Evolutionary conservation across 2,113 vertebrate genomes (phyloP), one percentile per base, ranked within the genome.

Genomic region (Oreotrochilus melanogaster): DNA sequence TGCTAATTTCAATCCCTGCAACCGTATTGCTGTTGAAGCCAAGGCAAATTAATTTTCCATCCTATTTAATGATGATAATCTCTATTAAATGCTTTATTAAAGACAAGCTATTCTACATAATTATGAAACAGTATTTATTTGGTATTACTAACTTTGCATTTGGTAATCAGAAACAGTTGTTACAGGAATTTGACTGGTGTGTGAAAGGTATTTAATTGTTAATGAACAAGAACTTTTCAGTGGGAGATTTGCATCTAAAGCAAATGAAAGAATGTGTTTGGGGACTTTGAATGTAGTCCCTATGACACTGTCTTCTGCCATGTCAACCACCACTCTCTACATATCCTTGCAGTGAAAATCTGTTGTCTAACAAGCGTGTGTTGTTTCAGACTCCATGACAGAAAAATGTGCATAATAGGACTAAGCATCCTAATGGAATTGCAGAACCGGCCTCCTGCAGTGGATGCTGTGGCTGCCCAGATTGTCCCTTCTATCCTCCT

Each of bases 321-420:
- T 8, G 19, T 50, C 67, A 73, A 67, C 33, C 35, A n/a, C 48
- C 22, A 47, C 53, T 87, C 9, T 56, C 18, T 67, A 7, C 31
- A 19, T 30, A 70, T 51, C 14, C 24, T 58, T 74, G 58, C 15
- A 85, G 37, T 53, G 42, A 57, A 78, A 53, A 48, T 83, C 23
- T 56, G 4, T 0, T 18, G 18, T 45, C 16, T 71, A 51, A 91
- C 25, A 22, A 75, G 1, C 69, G n/a, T 83, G 9, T 80, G 33
- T 62, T 64, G 33, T 86, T 93, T 76, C 96, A 99, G 99, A 70
- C 98, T 99, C 70, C 99, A 99, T 22, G 99, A 99, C 96, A 98
- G 99, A 64, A 99, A 99, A 97, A 99, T 99, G 98, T 99, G 99
- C 93, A 99, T 99, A 97, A 99, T 99, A 51, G 99, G 99, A 62